Base-by-base conservation (phyloP, 2,888 invertebrate species). In the Chromoteleia sp. region DNA sequence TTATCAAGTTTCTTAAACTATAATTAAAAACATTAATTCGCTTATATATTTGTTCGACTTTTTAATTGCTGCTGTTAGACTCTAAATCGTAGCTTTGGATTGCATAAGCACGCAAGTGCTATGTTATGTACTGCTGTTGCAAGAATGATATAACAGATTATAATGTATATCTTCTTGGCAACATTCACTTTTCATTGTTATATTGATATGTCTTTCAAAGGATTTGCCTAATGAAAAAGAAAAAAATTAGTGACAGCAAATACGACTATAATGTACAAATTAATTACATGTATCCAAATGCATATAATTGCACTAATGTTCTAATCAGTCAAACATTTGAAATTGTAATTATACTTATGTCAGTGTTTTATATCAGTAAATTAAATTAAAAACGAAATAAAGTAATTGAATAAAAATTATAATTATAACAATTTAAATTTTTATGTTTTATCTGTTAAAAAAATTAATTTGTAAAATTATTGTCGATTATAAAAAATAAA, bases 71-170 rank as follows among this genome's bases (percentile, higher is more conserved):
- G n/a, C 7, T n/a, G 36, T 10, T 36, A 36, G 7, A 36, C 7
- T 8, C 2, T 14, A 41, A 41, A 14, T 41, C 14, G 0, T 14
- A 41, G 39, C 10, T 41, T 41, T 0, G 10, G 3, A 41, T 41
- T 14, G 39, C 2, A 3, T 41, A 14, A 0, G 2, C 6, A 41
- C 14, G 39, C 2, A 14, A 41, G 4, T 14, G 14, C 5, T 41
- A 1, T 41, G n/a, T n/a, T n/a, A 41, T 14, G 14, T 2, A 41
- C 0, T 14, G 14, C 14, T 41, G 15, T 14, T 14, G 1, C 14
- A 41, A 41, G 0, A 14, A 41, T 41, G 39, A 39, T 14, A 45
- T 45, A 45, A 21, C n/a, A 45, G 21, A 45, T 45, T 45, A 45
- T 21, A 21, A 8, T 14, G 14, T 12, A 6, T 8, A 14, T n/a